phyloP scores from a whole-genome alignment of 2,113 vertebrate genomes.

The Conger conger region DNA sequence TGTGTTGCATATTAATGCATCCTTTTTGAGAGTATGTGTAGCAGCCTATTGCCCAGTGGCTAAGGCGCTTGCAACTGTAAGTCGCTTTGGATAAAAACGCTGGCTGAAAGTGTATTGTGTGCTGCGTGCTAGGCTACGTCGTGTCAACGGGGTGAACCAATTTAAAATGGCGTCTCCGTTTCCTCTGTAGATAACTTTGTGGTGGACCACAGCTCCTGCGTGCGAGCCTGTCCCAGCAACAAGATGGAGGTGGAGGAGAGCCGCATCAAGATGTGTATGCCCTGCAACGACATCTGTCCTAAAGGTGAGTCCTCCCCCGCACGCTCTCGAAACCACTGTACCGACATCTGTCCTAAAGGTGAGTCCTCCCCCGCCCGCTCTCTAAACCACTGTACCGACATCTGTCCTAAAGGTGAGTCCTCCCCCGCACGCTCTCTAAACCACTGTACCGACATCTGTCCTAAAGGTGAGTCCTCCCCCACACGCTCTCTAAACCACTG shows the following conservation, averaged over 20 bases:
- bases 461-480: no score
- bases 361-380: neutral
- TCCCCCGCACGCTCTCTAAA: no score
- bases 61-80: no score
- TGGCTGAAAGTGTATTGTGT: neutral
- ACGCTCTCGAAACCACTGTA: neutral
- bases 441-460: no score
- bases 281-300: constrained; percentile 96
- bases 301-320: constrained; percentile 76
- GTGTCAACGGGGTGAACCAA: neutral
- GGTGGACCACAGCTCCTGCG: constrained; percentile 96
- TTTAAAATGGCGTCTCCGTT: neutral
- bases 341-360: no score
- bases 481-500: no score
- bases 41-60: no score
- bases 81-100: no score
- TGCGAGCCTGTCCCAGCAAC: constrained; percentile 92
- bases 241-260: constrained; percentile 99
- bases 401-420: no score
- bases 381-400: no score
- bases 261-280: constrained; percentile 94
- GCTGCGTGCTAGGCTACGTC: neutral
- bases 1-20: no score
- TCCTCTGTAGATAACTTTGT: constrained; percentile 91
- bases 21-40: no score